phyloP scores from a whole-genome alignment of 2,113 vertebrate genomes.

The Dipodomys spectabilis region DNA sequence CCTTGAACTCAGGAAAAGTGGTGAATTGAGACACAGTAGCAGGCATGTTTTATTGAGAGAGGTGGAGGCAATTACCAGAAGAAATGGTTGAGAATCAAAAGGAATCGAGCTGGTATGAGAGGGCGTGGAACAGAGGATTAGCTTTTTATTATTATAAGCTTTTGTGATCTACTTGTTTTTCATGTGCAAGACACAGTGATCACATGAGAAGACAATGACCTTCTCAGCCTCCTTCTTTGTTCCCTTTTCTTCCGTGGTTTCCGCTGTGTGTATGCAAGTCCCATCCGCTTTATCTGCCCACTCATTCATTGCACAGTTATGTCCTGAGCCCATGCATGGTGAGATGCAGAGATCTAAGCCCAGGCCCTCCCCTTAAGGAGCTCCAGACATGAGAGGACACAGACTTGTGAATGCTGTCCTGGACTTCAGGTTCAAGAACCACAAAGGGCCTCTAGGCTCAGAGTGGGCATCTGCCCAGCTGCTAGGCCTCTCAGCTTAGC shows the following conservation, averaged over 20 bases:
- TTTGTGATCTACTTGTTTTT: not conserved
- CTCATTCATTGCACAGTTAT: not conserved
- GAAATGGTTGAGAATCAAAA: not conserved
- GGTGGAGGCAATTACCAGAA: not conserved
- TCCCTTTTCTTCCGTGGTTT: not conserved
- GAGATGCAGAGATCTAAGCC: not conserved
- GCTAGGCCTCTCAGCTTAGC: not conserved
- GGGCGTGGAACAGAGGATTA: not conserved
- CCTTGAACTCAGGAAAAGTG: accelerated
- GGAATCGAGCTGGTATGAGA: not conserved
- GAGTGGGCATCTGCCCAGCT: not conserved
- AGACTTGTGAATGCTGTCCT: not conserved
- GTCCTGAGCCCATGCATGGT: accelerated
- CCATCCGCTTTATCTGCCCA: not conserved
- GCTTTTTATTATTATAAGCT: not conserved
- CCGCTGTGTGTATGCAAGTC: not conserved
- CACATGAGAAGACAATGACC: not conserved
- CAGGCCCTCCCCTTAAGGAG: not conserved
- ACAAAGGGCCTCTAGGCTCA: not conserved
- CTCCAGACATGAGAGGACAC: not conserved
- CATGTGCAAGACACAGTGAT: not conserved
- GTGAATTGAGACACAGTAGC: not conserved
- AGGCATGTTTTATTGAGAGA: accelerated
- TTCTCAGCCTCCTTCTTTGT: accelerated
- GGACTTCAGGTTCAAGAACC: not conserved